phyloP scores from a whole-genome alignment of 2,888 invertebrate genomes.

The Dryococelus australis region DNA sequence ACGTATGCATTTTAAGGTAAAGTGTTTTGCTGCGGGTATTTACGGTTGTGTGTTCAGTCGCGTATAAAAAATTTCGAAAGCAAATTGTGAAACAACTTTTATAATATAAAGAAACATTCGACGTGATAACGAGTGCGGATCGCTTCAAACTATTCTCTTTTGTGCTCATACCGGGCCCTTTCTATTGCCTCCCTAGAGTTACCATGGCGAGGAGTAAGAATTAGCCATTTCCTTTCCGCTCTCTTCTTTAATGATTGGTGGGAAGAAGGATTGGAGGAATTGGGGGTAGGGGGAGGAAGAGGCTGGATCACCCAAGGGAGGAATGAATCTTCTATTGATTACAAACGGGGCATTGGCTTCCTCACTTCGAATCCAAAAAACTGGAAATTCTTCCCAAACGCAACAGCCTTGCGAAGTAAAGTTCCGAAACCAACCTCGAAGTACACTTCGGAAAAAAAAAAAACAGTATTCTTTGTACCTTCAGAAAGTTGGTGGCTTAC shows the following conservation, averaged over 20 bases:
- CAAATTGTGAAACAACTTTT: not conserved
- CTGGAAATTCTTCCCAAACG: not conserved
- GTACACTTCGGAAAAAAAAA: not conserved
- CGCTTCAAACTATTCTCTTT: not conserved
- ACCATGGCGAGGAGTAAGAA: not conserved
- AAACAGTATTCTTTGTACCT: too few species aligned
- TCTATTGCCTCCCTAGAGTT: not conserved
- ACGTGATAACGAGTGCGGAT: not conserved
- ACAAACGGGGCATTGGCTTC: not conserved
- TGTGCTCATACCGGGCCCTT: not conserved
- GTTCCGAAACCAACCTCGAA: not conserved
- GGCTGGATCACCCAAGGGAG: not conserved
- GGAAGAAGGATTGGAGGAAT: not conserved
- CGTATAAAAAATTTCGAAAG: too few species aligned
- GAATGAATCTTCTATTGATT: slow-evolving; percentile 16
- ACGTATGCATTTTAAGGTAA: too few species aligned
- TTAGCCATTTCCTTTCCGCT: not conserved
- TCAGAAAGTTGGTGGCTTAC: too few species aligned
- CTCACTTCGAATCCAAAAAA: not conserved
- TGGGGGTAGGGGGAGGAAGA: not conserved
- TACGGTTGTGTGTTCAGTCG: too few species aligned
- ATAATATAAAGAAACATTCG: not conserved
- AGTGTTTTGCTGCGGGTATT: too few species aligned
- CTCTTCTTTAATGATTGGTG: not conserved
- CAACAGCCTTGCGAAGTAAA: not conserved